These are phyloP conservation scores for Condylura cristata DNA, from an alignment of 2,113 vertebrate species.

Conservation along the genomic window DNA sequence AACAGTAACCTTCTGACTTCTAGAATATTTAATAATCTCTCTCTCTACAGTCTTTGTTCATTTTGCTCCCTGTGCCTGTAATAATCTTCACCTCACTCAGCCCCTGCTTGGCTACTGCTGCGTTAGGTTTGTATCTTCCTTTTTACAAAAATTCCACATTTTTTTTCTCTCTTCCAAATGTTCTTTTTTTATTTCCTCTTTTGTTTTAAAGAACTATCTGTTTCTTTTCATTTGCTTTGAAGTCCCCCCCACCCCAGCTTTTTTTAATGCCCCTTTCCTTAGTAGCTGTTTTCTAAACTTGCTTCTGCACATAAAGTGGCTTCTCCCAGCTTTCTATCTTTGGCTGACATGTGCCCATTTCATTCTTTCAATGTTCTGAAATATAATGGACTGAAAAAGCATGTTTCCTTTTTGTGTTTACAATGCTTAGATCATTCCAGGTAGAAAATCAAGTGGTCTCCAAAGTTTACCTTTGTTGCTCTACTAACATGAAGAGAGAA, in stretches of 20 bases:
- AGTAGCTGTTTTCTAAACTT: neutral
- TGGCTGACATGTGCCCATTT: neutral
- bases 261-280: neutral
- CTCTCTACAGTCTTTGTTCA: neutral
- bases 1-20: neutral
- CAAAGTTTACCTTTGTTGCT: neutral
- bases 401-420: slow-evolving; percentile 12
- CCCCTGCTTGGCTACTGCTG: neutral
- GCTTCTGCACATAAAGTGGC: neutral
- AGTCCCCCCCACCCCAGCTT: neutral
- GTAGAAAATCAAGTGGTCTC: slow-evolving; percentile 9
- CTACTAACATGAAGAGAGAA: neutral
- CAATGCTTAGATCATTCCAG: slow-evolving; percentile 31
- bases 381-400: neutral
- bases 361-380: neutral
- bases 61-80: neutral
- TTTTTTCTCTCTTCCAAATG: neutral
- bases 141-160: neutral
- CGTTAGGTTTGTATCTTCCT: neutral
- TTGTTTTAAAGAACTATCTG: slow-evolving; percentile 1
- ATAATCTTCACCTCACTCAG: neutral
- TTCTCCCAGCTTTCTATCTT: neutral
- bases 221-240: slow-evolving; percentile 29
- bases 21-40: too few relatives aligned
- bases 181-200: slow-evolving; percentile 5